phyloP scores from a whole-genome alignment of 2,113 vertebrate species.

The Centrocercus urophasianus region DNA sequence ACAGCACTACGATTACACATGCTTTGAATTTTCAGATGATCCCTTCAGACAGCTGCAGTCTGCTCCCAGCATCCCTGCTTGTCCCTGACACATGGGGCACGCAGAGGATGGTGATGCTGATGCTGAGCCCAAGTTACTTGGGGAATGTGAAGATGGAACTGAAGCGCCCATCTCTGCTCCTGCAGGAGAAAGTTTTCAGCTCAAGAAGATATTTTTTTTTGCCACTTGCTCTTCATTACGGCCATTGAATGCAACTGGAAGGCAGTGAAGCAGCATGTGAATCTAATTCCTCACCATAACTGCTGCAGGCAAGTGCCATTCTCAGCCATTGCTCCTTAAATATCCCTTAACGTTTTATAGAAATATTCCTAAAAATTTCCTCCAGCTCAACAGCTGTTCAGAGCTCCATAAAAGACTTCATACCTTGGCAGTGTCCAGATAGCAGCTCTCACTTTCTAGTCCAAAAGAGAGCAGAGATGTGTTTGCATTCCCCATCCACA shows the following conservation, averaged over 20 bases:
- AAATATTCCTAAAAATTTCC: not conserved
- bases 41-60: not conserved
- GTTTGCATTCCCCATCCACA: not conserved
- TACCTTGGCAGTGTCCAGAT: not conserved
- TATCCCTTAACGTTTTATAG: not conserved
- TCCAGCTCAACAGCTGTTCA: not conserved
- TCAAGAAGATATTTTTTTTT: not conserved
- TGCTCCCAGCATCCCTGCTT: not conserved
- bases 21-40: not conserved
- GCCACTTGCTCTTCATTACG: not conserved
- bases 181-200: not conserved
- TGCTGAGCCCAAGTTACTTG: not conserved
- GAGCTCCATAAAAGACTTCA: not conserved
- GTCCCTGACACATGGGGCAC: rapidly evolving
- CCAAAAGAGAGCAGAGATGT: not conserved
- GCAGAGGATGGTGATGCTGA: not conserved
- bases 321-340: not conserved
- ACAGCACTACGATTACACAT: constrained; percentile 17
- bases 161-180: not conserved
- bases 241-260: not conserved
- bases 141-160: not conserved
- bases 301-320: rapidly evolving
- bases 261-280: rapidly evolving
- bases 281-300: not conserved
- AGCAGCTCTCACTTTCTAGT: not conserved